Evolutionary conservation across 2,113 vertebrate species (phyloP).

Genomic region (Mixornis gularis): DNA sequence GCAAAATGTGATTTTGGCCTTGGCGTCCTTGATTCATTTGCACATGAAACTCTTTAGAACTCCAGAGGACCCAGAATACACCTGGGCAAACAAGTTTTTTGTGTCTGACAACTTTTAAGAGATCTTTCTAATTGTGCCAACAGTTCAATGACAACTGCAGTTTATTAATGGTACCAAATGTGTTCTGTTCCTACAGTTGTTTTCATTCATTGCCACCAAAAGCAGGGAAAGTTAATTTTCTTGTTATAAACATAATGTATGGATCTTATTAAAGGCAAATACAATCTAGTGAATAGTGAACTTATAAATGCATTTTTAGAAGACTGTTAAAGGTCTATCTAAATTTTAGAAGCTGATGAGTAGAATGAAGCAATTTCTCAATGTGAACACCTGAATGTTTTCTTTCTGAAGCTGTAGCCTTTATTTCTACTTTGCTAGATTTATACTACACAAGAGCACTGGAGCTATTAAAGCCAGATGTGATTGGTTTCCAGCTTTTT

Average conservation of each 20-base stretch:
- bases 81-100: neutral
- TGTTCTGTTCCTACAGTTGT: neutral
- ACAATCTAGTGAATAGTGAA: neutral
- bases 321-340: neutral
- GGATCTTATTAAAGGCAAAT: neutral
- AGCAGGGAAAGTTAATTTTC: neutral
- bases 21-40: neutral
- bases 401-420: constrained; percentile 56
- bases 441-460: constrained; percentile 49
- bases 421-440: constrained; percentile 67
- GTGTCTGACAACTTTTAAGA: neutral
- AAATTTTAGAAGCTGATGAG: neutral
- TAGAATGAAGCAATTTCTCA: neutral
- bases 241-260: neutral
- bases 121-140: neutral
- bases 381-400: neutral
- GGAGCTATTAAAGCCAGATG: constrained; percentile 71
- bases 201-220: neutral
- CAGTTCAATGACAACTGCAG: neutral
- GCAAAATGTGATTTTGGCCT: neutral
- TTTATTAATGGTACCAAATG: neutral
- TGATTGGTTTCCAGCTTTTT: constrained; percentile 75
- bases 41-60: neutral
- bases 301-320: neutral
- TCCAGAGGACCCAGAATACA: neutral